A percentile compares a stretch with the other conserved stretches of the same genome.
Conservation (phyloP, 1,140 invertebrate species). For the Drosophila subobscura region DNA sequence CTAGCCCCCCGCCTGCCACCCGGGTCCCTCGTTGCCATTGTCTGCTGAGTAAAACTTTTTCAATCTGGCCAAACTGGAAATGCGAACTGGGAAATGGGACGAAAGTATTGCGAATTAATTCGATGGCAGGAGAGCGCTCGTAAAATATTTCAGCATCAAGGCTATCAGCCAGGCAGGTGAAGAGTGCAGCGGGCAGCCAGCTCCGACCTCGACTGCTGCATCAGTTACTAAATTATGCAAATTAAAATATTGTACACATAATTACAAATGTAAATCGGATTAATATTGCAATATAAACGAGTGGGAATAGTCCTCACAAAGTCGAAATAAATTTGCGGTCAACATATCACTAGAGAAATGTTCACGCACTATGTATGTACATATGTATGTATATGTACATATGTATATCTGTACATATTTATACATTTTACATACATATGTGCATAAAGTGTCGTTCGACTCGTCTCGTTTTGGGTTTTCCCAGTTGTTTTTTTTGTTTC, state of each 20-base stretch:
- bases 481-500: background rate
- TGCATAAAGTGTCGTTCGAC: slow-evolving; percentile 45
- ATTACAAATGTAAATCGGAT: slow-evolving; percentile 80
- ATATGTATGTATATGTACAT: too few species aligned
- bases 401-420: too few species aligned
- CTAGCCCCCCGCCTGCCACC: slow-evolving; percentile 4
- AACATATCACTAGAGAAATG: slow-evolving; percentile 56
- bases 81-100: slow-evolving; percentile 13
- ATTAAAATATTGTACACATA: slow-evolving; percentile 79
- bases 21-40: slow-evolving; percentile 27
- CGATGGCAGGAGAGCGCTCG: slow-evolving; percentile 27
- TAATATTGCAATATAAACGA: slow-evolving; percentile 60
- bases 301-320: slow-evolving; percentile 54
- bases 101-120: slow-evolving; percentile 73
- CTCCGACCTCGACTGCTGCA: slow-evolving; percentile 3
- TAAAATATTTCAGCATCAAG: too few species aligned
- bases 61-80: slow-evolving; percentile 55
- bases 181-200: too few species aligned
- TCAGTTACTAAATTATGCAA: slow-evolving; percentile 76
- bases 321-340: slow-evolving; percentile 73
- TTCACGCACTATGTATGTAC: slow-evolving; percentile 15
- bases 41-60: slow-evolving; percentile 60
- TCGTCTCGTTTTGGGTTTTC: slow-evolving; percentile 15
- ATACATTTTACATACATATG: too few species aligned
- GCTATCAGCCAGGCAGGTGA: too few species aligned